Conservation (phyloP, 1,140 invertebrate species). For the Matsumurasca onukii region DNA sequence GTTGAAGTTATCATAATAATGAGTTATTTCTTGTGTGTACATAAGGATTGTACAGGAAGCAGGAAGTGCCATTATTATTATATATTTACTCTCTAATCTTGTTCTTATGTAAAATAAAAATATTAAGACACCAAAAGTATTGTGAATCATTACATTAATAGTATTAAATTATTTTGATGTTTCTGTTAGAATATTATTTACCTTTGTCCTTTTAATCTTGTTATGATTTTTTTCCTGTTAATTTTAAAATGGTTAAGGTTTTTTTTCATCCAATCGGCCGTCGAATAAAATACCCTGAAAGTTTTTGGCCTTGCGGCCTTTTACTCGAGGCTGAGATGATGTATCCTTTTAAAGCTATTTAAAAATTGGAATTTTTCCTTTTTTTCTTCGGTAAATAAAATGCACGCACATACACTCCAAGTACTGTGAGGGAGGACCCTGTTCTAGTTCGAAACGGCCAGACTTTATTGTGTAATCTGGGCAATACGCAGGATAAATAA, state of each 20-base stretch:
- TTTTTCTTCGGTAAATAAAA: no score
- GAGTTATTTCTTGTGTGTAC: not conserved
- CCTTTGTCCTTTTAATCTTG: not conserved
- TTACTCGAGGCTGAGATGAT: no score
- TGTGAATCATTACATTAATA: slow-evolving; percentile 1
- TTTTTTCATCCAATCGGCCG: no score
- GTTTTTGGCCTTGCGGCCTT: no score
- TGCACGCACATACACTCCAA: no score
- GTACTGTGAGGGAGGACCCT: no score
- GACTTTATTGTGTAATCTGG: no score
- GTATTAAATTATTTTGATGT: not conserved
- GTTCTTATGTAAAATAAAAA: not conserved
- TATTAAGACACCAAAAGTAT: slow-evolving; percentile 24
- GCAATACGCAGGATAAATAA: no score
- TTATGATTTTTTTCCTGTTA: not conserved
- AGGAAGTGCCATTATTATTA: slow-evolving; percentile 13
- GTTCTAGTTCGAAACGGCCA: no score
- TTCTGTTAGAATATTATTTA: not conserved
- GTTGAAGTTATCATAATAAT: not conserved
- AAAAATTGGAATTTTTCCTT: no score
- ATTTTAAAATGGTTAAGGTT: not conserved
- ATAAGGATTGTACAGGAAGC: slow-evolving; percentile 12
- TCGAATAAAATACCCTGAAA: no score
- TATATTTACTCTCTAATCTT: not conserved
- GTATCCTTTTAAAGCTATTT: no score